Conservation (phyloP, 64 coral and sea anemone species). For the Catalaphyllia jardinei region DNA sequence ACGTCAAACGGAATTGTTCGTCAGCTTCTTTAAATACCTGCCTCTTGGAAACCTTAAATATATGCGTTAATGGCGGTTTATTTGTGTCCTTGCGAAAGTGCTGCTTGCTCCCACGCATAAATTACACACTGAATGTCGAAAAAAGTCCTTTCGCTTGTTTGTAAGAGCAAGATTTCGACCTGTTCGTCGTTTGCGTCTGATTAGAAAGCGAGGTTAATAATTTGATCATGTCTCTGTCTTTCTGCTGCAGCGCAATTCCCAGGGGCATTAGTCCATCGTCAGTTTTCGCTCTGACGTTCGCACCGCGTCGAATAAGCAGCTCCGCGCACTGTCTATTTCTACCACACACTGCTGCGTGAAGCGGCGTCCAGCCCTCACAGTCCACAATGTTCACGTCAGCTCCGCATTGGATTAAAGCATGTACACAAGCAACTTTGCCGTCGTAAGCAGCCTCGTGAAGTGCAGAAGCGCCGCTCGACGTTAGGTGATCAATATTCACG, state of each 20-base stretch:
- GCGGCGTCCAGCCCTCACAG: constrained; percentile 82
- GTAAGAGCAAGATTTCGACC: not conserved
- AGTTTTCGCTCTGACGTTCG: constrained; percentile 65
- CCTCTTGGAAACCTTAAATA: not conserved
- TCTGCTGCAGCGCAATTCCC: constrained; percentile 79
- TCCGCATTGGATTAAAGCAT: constrained; percentile 70
- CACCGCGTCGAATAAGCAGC: constrained; percentile 64
- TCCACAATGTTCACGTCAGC: constrained; percentile 73
- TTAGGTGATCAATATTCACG: constrained; percentile 87
- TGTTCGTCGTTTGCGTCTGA: constrained; percentile 12
- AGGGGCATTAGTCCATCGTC: constrained; percentile 85
- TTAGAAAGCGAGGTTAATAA: constrained; percentile 57
- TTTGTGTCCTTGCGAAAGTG: not conserved
- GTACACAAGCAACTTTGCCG: constrained; percentile 72
- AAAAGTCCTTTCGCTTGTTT: constrained; percentile 36
- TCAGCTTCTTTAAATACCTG: not conserved
- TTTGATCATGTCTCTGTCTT: constrained; percentile 84
- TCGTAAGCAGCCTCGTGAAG: constrained; percentile 89
- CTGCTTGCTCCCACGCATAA: constrained; percentile 11
- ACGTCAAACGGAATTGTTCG: constrained; percentile 28
- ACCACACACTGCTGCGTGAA: constrained; percentile 90
- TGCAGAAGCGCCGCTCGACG: constrained; percentile 78
- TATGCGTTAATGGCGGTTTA: not conserved
- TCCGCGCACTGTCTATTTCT: constrained; percentile 72
- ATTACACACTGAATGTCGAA: constrained; percentile 5